Evolutionary conservation across 1,140 invertebrate species (phyloP).

Genomic region (Drosophila yakuba): DNA sequence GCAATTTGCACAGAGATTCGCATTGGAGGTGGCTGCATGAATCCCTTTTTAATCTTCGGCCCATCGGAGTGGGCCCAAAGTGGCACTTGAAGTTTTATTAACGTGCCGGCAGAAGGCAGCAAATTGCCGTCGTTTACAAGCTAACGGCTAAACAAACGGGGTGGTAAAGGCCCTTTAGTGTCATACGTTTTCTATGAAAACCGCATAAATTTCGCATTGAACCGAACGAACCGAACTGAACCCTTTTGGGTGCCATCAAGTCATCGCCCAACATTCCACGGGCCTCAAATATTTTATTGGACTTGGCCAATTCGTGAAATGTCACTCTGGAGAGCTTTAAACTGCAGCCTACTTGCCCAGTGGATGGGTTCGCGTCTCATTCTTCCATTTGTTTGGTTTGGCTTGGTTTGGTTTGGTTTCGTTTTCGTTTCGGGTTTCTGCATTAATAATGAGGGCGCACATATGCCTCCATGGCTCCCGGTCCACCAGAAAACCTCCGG

Average conservation of each 20-base stretch:
- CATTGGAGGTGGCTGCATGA: slow-evolving; percentile 24
- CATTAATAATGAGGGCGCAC: slow-evolving; percentile 78
- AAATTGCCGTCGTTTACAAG: slow-evolving; percentile 78
- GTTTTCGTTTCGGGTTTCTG: slow-evolving; percentile 54
- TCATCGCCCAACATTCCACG: slow-evolving; percentile 7
- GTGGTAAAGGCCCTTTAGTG: slow-evolving; percentile 60
- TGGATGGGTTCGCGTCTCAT: slow-evolving; percentile 10
- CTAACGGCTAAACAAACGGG: slow-evolving; percentile 2
- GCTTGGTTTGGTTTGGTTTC: slow-evolving; percentile 43
- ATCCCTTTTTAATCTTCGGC: slow-evolving; percentile 78
- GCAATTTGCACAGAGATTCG: slow-evolving; percentile 45
- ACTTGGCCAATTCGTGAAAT: slow-evolving; percentile 82
- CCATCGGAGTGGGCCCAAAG: slow-evolving; percentile 67
- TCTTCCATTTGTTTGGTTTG: slow-evolving; percentile 13
- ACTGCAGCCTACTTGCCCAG: slow-evolving; percentile 22
- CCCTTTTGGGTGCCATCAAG: slow-evolving; percentile 67
- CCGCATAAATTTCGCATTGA: slow-evolving; percentile 75
- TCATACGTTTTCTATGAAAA: slow-evolving; percentile 76
- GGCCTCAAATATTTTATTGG: slow-evolving; percentile 69
- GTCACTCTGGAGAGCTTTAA: slow-evolving; percentile 84
- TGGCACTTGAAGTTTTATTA: slow-evolving; percentile 80
- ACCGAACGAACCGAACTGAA: background rate
- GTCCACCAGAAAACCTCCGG: background rate
- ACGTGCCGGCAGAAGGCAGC: slow-evolving; percentile 61
- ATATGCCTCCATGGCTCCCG: slow-evolving; percentile 46